phyloP scores from a whole-genome alignment of 2,888 invertebrate genomes.

The Nemotelus pantherinus region DNA sequence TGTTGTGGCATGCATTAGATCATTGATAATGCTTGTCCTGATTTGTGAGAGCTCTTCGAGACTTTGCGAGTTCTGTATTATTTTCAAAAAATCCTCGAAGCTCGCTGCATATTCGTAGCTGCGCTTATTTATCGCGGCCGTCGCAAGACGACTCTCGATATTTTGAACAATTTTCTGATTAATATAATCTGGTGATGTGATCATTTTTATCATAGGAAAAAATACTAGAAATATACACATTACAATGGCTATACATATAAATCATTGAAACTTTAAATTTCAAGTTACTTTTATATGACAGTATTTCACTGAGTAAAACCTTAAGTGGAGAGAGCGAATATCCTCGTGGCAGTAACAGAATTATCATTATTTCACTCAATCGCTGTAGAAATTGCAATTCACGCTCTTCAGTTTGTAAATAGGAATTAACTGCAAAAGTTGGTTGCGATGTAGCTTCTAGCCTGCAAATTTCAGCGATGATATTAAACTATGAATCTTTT shows the following conservation, averaged over 20 bases:
- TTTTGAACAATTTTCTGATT: constrained; percentile 87
- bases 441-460: constrained; percentile 72
- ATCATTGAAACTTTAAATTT: background rate
- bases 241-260: background rate
- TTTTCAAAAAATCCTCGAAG: constrained; percentile 87
- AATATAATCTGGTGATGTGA: constrained; percentile 91
- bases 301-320: constrained; percentile 82
- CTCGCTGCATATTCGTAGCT: constrained; percentile 89
- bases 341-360: constrained; percentile 82
- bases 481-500: background rate
- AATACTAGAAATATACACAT: constrained; percentile 63
- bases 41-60: constrained; percentile 85
- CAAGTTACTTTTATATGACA: constrained; percentile 82
- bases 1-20: constrained; percentile 93
- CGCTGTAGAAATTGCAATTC: constrained; percentile 84
- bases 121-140: constrained; percentile 79
- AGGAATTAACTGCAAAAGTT: constrained; percentile 78
- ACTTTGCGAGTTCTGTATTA: constrained; percentile 83
- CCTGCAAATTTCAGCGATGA: constrained; percentile 60
- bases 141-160: constrained; percentile 81
- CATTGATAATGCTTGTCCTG: constrained; percentile 86
- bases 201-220: constrained; percentile 81
- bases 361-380: constrained; percentile 83
- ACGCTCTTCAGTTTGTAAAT: constrained; percentile 76
- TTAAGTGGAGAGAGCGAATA: constrained; percentile 82